phyloP scores from a whole-genome alignment of 2,888 invertebrate genomes.

The Volucella inanis region DNA sequence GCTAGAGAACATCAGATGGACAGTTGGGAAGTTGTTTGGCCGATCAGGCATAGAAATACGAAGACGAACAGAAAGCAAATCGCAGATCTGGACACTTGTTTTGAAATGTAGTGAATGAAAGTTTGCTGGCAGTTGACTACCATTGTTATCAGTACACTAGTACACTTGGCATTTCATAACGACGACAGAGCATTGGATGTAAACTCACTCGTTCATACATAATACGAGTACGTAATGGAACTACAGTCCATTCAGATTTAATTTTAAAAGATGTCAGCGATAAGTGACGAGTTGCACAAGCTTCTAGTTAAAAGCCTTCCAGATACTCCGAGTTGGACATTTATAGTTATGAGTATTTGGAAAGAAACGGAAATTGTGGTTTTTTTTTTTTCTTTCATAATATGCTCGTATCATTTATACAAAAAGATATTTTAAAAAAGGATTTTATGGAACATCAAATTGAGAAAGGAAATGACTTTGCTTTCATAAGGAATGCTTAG shows the following conservation, averaged over 20 bases:
- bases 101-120: constrained; percentile 69
- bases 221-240: constrained; percentile 12
- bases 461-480: no score
- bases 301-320: constrained; percentile 1
- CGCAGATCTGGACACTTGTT: constrained; percentile 46
- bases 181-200: constrained; percentile 55
- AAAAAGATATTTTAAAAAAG: no score
- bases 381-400: constrained; percentile 17
- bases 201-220: neutral
- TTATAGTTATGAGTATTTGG: constrained; percentile 32
- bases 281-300: constrained; percentile 33
- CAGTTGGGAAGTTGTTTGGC: constrained; percentile 23
- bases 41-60: constrained; percentile 25
- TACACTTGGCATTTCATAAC: constrained; percentile 45
- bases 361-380: constrained; percentile 11
- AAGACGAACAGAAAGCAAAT: constrained; percentile 5
- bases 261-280: constrained; percentile 62
- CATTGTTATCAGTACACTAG: constrained; percentile 47
- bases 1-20: constrained; percentile 26
- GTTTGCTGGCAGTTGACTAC: constrained; percentile 63
- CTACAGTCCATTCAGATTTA: constrained; percentile 39
- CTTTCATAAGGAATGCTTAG: no score
- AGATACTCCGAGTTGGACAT: constrained; percentile 25
- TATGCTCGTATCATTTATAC: neutral
- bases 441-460: no score